Evolutionary conservation across 92 coral and sea anemone genomes (phyloP).

Genomic region (Porites divaricata): DNA sequence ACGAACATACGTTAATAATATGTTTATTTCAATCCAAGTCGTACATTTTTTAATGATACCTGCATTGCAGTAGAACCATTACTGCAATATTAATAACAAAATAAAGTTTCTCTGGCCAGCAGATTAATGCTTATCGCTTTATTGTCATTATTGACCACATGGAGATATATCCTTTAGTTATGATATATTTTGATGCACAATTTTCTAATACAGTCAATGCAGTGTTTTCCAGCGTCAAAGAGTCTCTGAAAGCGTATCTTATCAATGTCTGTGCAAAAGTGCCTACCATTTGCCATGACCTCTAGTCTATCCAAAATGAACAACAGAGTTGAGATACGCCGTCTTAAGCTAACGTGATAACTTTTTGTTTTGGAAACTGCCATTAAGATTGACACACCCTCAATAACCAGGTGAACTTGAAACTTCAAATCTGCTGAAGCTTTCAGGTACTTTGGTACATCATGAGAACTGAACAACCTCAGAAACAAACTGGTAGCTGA

Average conservation of each 20-base stretch:
- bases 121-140: not conserved
- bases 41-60: too few relatives aligned
- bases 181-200: constrained; percentile 25
- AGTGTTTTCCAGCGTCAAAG: constrained; percentile 45
- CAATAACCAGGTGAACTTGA: constrained; percentile 67
- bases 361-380: constrained; percentile 65
- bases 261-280: constrained; percentile 27
- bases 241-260: constrained; percentile 30
- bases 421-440: constrained; percentile 70
- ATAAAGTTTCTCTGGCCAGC: not conserved
- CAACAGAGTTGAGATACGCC: constrained; percentile 28
- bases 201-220: constrained; percentile 42
- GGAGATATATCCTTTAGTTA: not conserved
- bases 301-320: constrained; percentile 64
- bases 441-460: constrained; percentile 41
- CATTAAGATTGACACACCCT: constrained; percentile 64
- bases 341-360: constrained; percentile 42
- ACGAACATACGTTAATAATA: too few relatives aligned
- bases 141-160: too few relatives aligned
- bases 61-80: too few relatives aligned
- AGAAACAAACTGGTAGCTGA: constrained; percentile 25
- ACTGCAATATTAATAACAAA: too few relatives aligned
- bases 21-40: too few relatives aligned
- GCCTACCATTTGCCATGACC: constrained; percentile 24
- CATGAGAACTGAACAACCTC: constrained; percentile 22